A percentile compares a stretch with the other conserved stretches of the same genome.
phyloP scores from a whole-genome alignment of 2,888 invertebrate species.

The Resseliella maxima region DNA sequence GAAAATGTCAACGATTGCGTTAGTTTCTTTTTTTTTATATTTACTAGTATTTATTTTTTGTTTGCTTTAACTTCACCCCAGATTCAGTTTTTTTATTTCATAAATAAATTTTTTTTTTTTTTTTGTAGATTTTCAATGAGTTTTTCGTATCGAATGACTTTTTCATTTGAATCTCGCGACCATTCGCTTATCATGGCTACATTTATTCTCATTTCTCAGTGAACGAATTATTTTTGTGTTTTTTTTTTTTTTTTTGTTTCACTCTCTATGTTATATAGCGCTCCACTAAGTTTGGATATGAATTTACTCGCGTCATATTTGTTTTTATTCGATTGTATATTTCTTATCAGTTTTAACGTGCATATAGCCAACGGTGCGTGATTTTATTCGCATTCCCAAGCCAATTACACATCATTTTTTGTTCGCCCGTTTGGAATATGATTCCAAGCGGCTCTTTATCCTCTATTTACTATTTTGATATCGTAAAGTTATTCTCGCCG shows the following conservation, averaged over 20 bases:
- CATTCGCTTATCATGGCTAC: not conserved
- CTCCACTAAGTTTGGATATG: not conserved
- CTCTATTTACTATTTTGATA: not conserved
- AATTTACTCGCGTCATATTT: not conserved
- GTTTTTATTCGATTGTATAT: not conserved
- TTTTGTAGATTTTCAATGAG: too few species aligned
- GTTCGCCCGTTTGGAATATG: not conserved
- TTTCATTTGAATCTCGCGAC: too few species aligned
- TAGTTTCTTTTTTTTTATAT: not conserved
- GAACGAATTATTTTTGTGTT: not conserved
- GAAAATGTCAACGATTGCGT: slow-evolving; percentile 17
- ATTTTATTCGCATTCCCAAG: slow-evolving; percentile 43
- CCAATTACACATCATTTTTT: not conserved
- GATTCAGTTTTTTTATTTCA: not conserved
- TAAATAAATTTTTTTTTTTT: not conserved
- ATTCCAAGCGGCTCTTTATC: not conserved
- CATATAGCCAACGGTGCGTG: not conserved
- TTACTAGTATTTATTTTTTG: not conserved
- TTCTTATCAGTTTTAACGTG: slow-evolving; percentile 38
- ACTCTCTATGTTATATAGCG: not conserved
- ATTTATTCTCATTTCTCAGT: not conserved
- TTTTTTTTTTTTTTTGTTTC: not conserved
- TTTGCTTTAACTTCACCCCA: not conserved
- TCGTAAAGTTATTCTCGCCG: not conserved
- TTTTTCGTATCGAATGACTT: too few species aligned